phyloP scores from a whole-genome alignment of 2,113 vertebrate species.

The Bos indicus region DNA sequence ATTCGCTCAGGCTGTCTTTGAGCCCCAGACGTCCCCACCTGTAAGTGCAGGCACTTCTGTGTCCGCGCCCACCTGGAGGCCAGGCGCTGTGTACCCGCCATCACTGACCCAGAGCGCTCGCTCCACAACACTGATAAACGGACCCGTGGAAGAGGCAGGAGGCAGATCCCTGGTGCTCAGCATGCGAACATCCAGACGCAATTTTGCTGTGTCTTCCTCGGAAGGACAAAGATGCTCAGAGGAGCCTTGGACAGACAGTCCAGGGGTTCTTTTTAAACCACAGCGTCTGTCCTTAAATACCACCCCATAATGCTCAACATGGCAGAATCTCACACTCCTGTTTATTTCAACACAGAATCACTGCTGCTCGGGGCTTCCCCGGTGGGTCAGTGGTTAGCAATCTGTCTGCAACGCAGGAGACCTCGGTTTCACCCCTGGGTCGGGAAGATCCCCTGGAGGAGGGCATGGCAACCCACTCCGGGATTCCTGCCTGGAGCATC shows the following conservation, averaged over 20 bases:
- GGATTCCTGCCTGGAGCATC: background rate
- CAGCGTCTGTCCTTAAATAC: rapidly evolving
- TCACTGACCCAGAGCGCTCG: rapidly evolving
- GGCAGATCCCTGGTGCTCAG: too few relatives aligned
- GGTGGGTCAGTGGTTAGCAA: background rate
- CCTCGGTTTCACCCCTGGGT: background rate
- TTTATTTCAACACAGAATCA: rapidly evolving
- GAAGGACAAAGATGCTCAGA: rapidly evolving
- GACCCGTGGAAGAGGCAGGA: background rate
- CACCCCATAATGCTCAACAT: rapidly evolving
- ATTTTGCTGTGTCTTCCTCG: rapidly evolving
- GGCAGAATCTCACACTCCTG: too few relatives aligned
- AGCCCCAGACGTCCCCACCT: background rate
- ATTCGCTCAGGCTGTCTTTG: background rate
- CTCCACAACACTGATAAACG: background rate
- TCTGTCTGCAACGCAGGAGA: background rate
- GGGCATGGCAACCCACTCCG: background rate
- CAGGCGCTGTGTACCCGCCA: background rate
- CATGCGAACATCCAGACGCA: rapidly evolving
- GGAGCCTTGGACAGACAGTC: rapidly evolving
- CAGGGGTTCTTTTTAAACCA: rapidly evolving
- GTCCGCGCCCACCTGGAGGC: background rate
- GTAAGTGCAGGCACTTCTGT: rapidly evolving
- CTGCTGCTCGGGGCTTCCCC: background rate
- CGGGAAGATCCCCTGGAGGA: background rate